A percentile compares a stretch with the other conserved stretches of the same genome.
phyloP scores from a whole-genome alignment of 2,888 invertebrate species.

The Aspidiotus rigidus region DNA sequence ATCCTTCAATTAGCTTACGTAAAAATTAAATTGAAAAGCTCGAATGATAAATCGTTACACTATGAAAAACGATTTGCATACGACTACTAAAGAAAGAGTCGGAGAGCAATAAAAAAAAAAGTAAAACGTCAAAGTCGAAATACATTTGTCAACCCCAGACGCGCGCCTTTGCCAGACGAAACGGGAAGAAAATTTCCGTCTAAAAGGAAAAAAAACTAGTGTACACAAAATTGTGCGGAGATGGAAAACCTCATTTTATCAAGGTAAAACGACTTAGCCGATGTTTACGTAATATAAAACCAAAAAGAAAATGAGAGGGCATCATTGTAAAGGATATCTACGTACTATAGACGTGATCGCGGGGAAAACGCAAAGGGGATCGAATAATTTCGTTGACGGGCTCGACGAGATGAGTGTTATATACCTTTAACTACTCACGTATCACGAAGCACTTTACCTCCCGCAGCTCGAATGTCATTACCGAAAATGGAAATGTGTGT shows the following conservation, averaged over 20 bases:
- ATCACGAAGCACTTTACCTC: background rate
- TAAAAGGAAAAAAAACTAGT: too few species aligned
- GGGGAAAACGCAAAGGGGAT: constrained; percentile 22
- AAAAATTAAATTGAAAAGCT: background rate
- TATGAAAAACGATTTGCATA: background rate
- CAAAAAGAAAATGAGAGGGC: background rate
- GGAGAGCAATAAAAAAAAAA: background rate
- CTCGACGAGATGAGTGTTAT: background rate
- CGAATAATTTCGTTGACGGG: constrained; percentile 24
- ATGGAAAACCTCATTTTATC: too few species aligned
- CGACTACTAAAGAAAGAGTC: background rate
- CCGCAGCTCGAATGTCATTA: background rate
- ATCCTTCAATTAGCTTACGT: background rate
- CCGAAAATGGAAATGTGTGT: background rate
- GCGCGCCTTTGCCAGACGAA: too few species aligned
- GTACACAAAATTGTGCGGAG: too few species aligned
- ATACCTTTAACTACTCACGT: background rate
- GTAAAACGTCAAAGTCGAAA: constrained; percentile 4
- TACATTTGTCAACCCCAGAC: background rate
- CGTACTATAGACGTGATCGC: background rate
- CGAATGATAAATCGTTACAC: background rate
- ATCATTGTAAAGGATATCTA: constrained; percentile 2
- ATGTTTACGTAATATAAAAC: background rate
- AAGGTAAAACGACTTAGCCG: background rate
- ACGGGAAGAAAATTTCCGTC: too few species aligned